Conservation (phyloP, 2,888 invertebrate species). For the Myathropa florea region DNA sequence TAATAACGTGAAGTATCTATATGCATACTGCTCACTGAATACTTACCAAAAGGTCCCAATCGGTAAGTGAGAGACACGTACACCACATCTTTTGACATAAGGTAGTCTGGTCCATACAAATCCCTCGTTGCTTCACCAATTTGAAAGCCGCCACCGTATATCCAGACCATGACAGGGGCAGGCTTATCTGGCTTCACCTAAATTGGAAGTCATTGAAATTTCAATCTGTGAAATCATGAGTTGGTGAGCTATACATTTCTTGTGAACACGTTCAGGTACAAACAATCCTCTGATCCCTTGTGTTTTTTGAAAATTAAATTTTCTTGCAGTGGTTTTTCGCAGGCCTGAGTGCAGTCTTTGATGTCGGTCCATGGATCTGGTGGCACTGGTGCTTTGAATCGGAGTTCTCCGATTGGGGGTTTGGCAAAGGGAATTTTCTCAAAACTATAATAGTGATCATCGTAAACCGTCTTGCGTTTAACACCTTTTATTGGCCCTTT, state of each 20-base stretch:
- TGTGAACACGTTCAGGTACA: slow-evolving; percentile 81
- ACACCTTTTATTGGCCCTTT: slow-evolving; percentile 76
- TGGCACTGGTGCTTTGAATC: slow-evolving; percentile 79
- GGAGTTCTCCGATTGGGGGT: slow-evolving; percentile 80
- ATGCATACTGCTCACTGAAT: neutral
- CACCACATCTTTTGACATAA: slow-evolving; percentile 80
- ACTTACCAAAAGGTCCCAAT: slow-evolving; percentile 79
- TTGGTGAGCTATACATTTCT: slow-evolving; percentile 70
- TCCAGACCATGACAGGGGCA: slow-evolving; percentile 80
- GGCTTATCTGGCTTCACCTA: slow-evolving; percentile 72
- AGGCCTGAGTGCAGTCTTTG: slow-evolving; percentile 78
- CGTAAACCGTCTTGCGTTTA: slow-evolving; percentile 68
- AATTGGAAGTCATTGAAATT: neutral
- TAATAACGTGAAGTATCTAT: neutral
- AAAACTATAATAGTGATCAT: slow-evolving; percentile 74
- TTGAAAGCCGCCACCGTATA: slow-evolving; percentile 81
- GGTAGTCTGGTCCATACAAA: slow-evolving; percentile 79
- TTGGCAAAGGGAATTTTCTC: slow-evolving; percentile 77
- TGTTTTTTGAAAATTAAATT: slow-evolving; percentile 75
- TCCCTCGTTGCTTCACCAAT: slow-evolving; percentile 78
- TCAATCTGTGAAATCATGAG: neutral
- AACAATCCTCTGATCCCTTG: slow-evolving; percentile 82
- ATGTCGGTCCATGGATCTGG: slow-evolving; percentile 79
- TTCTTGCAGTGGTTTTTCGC: slow-evolving; percentile 75
- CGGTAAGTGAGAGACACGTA: slow-evolving; percentile 81